Percentiles rank a stretch among this genome's conserved stretches.
Evolutionary conservation across 92 coral and sea anemone genomes (phyloP).

Genomic region (Phenganax subtilis): DNA sequence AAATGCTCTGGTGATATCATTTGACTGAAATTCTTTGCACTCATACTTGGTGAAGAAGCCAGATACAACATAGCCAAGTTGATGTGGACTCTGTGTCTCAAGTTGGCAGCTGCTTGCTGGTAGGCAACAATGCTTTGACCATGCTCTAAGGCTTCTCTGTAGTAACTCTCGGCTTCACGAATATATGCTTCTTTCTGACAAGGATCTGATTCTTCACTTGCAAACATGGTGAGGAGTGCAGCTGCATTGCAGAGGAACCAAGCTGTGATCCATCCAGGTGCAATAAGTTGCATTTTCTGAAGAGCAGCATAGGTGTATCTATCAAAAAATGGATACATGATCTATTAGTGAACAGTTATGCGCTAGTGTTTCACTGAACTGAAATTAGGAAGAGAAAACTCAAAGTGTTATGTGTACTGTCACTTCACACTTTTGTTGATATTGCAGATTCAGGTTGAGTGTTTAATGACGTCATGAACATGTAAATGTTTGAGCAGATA

Average conservation of each 20-base stretch:
- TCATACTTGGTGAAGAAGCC: constrained; percentile 14
- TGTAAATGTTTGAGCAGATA: too few relatives aligned
- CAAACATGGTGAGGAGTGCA: constrained; percentile 31
- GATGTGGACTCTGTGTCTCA: constrained; percentile 24
- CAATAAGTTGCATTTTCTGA: constrained; percentile 29
- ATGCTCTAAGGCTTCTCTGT: constrained; percentile 22
- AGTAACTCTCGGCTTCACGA: constrained; percentile 25
- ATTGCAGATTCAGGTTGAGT: too few relatives aligned
- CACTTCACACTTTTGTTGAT: too few relatives aligned
- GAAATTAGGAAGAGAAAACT: too few relatives aligned
- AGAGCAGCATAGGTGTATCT: constrained; percentile 27
- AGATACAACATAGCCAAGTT: constrained; percentile 28
- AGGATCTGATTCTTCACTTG: constrained; percentile 24
- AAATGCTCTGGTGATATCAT: constrained; percentile 5
- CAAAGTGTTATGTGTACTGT: too few relatives aligned
- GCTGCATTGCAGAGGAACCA: constrained; percentile 39
- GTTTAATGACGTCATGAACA: too few relatives aligned
- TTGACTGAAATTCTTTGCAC: neutral
- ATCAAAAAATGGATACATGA: too few relatives aligned
- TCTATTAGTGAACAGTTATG: too few relatives aligned
- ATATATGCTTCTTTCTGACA: neutral
- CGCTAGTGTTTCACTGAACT: too few relatives aligned
- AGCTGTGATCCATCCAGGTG: constrained; percentile 34
- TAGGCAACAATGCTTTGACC: constrained; percentile 17
- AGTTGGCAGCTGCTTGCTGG: constrained; percentile 26